phyloP scores from a whole-genome alignment of 2,797 vertebrate species.

The Stomatorhinus walkeri region DNA sequence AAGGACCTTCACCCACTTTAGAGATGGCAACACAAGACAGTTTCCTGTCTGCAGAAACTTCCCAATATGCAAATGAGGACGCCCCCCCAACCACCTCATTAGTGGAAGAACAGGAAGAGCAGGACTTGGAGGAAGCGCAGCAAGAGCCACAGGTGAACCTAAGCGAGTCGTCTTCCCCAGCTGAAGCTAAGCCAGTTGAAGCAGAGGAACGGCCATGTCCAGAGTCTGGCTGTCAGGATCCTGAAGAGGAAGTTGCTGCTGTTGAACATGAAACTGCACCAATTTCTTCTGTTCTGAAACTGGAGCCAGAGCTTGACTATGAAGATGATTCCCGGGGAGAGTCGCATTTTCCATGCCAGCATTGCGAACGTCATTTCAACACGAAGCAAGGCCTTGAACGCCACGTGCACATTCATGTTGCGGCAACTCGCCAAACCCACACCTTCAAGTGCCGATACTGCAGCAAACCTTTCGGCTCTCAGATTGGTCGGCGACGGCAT shows the following conservation, averaged over 20 bases:
- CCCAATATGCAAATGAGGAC: conserved; percentile 42
- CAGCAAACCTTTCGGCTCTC: conserved; percentile 88
- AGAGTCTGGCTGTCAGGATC: conserved; percentile 24
- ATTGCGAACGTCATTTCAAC: conserved; percentile 88
- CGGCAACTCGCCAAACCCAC: conserved; percentile 64
- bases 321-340: conserved; percentile 69
- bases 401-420: conserved; percentile 86
- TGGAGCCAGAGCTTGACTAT: conserved; percentile 58
- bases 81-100: conserved; percentile 34
- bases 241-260: conserved; percentile 42
- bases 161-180: conserved; percentile 20
- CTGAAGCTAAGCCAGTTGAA: conserved; percentile 37
- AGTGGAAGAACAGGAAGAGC: conserved; percentile 35
- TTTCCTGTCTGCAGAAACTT: conserved; percentile 54
- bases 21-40: conserved; percentile 58
- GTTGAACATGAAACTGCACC: conserved; percentile 38
- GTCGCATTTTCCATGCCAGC: conserved; percentile 77
- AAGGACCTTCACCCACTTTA: conserved; percentile 52
- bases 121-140: conserved; percentile 53
- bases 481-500: conserved; percentile 86
- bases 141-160: conserved; percentile 34
- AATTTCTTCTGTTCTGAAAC: conserved; percentile 42
- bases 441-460: conserved; percentile 93
- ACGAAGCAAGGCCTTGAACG: conserved; percentile 93
- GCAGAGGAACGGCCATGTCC: conserved; percentile 61